A percentile compares a stretch with the other conserved stretches of the same genome.
Conservation (phyloP, 2,113 vertebrate genomes). For the Gobius niger region DNA sequence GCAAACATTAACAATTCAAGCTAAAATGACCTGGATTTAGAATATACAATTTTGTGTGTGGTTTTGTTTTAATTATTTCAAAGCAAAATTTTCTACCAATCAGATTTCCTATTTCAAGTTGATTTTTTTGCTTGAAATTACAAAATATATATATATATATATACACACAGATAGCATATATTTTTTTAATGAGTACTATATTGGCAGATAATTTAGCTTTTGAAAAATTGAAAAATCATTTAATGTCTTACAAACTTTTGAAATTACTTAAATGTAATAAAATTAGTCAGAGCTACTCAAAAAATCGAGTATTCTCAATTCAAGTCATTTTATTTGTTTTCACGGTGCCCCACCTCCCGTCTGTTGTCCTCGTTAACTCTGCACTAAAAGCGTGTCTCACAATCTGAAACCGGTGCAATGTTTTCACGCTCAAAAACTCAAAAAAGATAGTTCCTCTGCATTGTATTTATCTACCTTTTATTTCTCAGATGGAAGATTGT, state of each 20-base stretch:
- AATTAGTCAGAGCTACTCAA: background rate
- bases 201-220: too few species aligned
- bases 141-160: too few species aligned
- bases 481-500: constrained; percentile 69
- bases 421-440: constrained; percentile 43
- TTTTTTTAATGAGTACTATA: too few species aligned
- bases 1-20: background rate
- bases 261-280: background rate
- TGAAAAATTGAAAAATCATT: too few species aligned
- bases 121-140: too few species aligned
- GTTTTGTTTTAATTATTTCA: background rate
- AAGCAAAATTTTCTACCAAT: too few species aligned
- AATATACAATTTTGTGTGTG: background rate
- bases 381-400: constrained; percentile 75
- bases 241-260: too few species aligned
- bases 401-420: constrained; percentile 68
- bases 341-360: background rate
- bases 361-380: constrained; percentile 33
- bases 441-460: constrained; percentile 31
- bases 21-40: background rate
- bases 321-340: background rate
- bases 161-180: too few species aligned
- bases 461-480: constrained; percentile 65
- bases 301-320: background rate
- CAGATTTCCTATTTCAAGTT: too few species aligned